Evolutionary conservation across 2,113 vertebrate species (phyloP).

Genomic region (Triplophysa siluroides): DNA sequence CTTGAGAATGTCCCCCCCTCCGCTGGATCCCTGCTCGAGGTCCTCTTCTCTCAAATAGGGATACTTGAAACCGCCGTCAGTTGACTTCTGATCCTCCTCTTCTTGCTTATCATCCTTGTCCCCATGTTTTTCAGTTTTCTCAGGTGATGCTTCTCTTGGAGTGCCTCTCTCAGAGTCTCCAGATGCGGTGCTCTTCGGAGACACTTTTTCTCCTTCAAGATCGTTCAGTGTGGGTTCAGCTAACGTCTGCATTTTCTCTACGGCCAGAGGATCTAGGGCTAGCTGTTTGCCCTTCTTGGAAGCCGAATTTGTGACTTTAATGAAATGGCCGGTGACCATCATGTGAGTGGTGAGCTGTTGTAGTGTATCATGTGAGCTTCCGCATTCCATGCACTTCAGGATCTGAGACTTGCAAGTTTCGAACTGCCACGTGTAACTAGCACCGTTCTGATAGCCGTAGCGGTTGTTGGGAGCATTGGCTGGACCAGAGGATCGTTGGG

Average conservation of each 20-base stretch:
- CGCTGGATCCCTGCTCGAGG: constrained; percentile 89
- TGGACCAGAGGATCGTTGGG: constrained; percentile 77
- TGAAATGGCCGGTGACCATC: constrained; percentile 99
- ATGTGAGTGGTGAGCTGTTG: constrained; percentile 98
- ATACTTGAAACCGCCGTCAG: constrained; percentile 87
- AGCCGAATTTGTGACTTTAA: constrained; percentile 97
- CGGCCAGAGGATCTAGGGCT: constrained; percentile 88
- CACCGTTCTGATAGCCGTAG: constrained; percentile 95
- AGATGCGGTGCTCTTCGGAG: constrained; percentile 73
- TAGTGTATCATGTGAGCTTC: constrained; percentile 94
- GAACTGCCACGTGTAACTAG: constrained; percentile 98
- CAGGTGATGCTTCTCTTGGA: constrained; percentile 81
- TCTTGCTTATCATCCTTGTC: constrained; percentile 84
- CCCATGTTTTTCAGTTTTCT: constrained; percentile 78
- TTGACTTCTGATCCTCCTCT: constrained; percentile 80
- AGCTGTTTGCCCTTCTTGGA: constrained; percentile 98
- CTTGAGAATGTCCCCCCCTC: constrained; percentile 95
- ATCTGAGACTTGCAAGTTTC: constrained; percentile 99
- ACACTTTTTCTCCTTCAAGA: constrained; percentile 76
- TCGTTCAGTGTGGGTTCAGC: constrained; percentile 80
- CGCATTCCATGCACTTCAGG: constrained; percentile 98
- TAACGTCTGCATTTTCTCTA: constrained; percentile 93
- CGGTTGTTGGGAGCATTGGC: constrained; percentile 85
- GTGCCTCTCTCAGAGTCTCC: constrained; percentile 71
- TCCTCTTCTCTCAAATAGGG: constrained; percentile 96